A percentile compares a stretch with the other conserved stretches of the same genome.
phyloP scores from a whole-genome alignment of 2,113 vertebrate species.

The Pipra filicauda region DNA sequence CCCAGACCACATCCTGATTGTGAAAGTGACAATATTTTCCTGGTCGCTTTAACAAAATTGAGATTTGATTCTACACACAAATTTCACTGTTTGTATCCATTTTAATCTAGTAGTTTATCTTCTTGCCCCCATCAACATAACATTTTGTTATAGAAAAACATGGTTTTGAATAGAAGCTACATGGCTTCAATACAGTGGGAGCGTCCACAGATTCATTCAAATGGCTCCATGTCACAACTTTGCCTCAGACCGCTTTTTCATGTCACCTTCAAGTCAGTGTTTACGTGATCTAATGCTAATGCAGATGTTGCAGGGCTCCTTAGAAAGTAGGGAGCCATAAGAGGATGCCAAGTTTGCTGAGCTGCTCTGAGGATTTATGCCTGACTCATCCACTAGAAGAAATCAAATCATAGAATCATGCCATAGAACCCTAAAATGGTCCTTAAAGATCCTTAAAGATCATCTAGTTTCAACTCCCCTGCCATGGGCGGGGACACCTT shows the following conservation, averaged over 20 bases:
- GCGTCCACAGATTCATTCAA: background rate
- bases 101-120: background rate
- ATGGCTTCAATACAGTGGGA: background rate
- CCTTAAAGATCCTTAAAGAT: background rate
- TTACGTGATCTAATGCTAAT: background rate
- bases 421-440: background rate
- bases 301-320: background rate
- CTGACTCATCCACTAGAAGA: background rate
- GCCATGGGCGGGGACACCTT: rapidly evolving
- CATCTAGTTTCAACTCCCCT: background rate
- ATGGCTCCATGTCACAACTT: background rate
- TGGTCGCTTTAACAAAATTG: background rate
- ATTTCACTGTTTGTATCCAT: background rate
- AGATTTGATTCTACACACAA: background rate
- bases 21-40: background rate
- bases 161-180: background rate
- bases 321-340: background rate
- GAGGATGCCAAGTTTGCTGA: background rate
- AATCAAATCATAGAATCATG: background rate
- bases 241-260: background rate
- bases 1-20: rapidly evolving
- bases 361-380: background rate
- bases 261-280: background rate
- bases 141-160: background rate
- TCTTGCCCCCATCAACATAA: background rate